These are phyloP conservation scores for Anorthoa munda DNA, from an alignment of 2,888 invertebrate species.

Conservation along the genomic window DNA sequence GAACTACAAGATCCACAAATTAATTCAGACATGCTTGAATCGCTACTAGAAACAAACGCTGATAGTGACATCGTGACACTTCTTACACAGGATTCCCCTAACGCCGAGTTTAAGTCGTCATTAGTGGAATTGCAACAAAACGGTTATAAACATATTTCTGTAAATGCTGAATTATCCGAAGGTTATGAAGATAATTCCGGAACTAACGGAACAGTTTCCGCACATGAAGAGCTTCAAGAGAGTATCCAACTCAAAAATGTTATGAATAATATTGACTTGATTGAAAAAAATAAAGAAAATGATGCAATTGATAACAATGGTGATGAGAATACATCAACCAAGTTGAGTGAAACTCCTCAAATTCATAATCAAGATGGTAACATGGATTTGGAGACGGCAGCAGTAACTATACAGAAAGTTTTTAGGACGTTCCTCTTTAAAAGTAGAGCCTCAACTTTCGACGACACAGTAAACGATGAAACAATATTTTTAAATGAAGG, in stretches of 20 bases:
- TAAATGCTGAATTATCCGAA: slow-evolving; percentile 6
- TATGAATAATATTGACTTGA: slow-evolving; percentile 16
- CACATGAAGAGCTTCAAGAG: slow-evolving; percentile 2
- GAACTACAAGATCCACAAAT: slow-evolving; percentile 48
- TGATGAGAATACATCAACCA: slow-evolving; percentile 9
- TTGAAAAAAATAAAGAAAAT: slow-evolving; percentile 20
- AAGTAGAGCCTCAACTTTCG: slow-evolving; percentile 85
- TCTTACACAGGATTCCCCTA: slow-evolving; percentile 46
- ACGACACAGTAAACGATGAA: slow-evolving; percentile 80
- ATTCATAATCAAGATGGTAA: slow-evolving; percentile 58
- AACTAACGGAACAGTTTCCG: not conserved
- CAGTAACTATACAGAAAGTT: slow-evolving; percentile 91
- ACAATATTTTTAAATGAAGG: slow-evolving; percentile 74
- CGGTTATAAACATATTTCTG: slow-evolving; percentile 5
- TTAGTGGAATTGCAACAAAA: not conserved
- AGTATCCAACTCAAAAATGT: slow-evolving; percentile 6
- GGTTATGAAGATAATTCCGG: slow-evolving; percentile 10
- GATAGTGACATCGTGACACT: slow-evolving; percentile 52
- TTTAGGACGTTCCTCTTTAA: slow-evolving; percentile 88
- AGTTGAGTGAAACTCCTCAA: slow-evolving; percentile 35
- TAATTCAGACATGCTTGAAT: slow-evolving; percentile 35
- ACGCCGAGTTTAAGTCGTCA: not conserved
- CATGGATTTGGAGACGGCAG: slow-evolving; percentile 89
- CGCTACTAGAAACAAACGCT: slow-evolving; percentile 18
- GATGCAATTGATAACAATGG: slow-evolving; percentile 6